These are phyloP conservation scores for Diprion similis DNA, from an alignment of 1,140 invertebrate genomes.

Conservation along the genomic window DNA sequence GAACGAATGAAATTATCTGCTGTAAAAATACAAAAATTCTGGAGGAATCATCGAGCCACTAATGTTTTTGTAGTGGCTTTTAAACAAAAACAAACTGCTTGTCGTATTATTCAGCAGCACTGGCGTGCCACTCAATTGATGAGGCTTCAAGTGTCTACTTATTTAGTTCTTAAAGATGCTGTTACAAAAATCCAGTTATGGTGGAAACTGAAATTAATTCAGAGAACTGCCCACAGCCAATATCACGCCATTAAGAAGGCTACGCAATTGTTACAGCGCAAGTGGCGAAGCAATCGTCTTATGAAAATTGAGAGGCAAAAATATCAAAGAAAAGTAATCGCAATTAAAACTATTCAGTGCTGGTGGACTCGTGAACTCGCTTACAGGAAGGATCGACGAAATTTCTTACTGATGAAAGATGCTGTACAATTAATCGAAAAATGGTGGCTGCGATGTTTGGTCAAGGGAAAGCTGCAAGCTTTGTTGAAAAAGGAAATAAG, in stretches of 20 bases:
- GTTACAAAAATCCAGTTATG: constrained; percentile 54
- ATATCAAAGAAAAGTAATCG: constrained; percentile 50
- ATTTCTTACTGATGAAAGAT: constrained; percentile 50
- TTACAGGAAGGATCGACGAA: constrained; percentile 47
- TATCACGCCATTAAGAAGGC: constrained; percentile 45
- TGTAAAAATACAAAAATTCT: constrained; percentile 55
- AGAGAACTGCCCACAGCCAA: constrained; percentile 40
- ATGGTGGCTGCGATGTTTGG: constrained; percentile 46
- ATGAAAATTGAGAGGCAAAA: constrained; percentile 49
- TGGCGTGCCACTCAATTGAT: constrained; percentile 58
- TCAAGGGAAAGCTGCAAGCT: constrained; percentile 43
- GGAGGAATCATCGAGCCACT: constrained; percentile 47
- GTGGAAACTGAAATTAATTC: constrained; percentile 57
- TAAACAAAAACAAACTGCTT: constrained; percentile 41
- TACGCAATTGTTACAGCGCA: constrained; percentile 54
- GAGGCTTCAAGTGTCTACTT: constrained; percentile 44
- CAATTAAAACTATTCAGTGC: constrained; percentile 58
- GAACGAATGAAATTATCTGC: constrained; percentile 32
- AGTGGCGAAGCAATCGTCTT: constrained; percentile 50
- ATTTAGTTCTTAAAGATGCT: constrained; percentile 36
- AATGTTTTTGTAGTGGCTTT: constrained; percentile 31
- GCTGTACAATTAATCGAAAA: constrained; percentile 53
- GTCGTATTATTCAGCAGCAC: constrained; percentile 64
- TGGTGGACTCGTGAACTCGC: constrained; percentile 51
- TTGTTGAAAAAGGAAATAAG: constrained; percentile 44